A percentile compares a stretch with the other conserved stretches of the same genome.
Evolutionary conservation across 2,797 vertebrate species (phyloP).

Genomic region (Myotis myotis): DNA sequence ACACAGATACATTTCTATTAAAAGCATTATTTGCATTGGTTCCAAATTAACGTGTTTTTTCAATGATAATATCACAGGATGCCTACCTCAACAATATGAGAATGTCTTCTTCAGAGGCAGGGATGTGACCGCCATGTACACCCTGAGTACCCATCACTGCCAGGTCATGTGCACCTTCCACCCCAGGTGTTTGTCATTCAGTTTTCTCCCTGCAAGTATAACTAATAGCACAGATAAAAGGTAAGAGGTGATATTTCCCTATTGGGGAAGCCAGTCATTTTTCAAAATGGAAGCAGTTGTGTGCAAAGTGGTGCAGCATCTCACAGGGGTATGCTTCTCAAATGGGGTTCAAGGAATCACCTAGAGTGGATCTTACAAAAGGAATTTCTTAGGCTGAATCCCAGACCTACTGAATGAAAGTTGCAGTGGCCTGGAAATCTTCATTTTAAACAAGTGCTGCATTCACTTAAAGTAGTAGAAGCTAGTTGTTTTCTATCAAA

Average conservation of each 20-base stretch:
- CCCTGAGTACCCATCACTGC: slow-evolving; percentile 87
- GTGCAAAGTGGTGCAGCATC: neutral
- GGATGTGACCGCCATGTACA: slow-evolving; percentile 81
- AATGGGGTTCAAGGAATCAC: neutral
- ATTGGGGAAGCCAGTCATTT: neutral
- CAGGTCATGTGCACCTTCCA: slow-evolving; percentile 90
- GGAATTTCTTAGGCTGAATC: neutral
- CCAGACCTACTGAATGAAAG: neutral
- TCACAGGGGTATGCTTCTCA: neutral
- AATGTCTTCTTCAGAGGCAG: slow-evolving; percentile 88
- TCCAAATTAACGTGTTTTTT: neutral
- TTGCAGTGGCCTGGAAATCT: neutral
- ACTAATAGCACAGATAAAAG: slow-evolving; percentile 72
- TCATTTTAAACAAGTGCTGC: neutral
- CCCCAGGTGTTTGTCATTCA: slow-evolving; percentile 89
- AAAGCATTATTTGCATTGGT: neutral
- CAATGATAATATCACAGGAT: slow-evolving; percentile 79
- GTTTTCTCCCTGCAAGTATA: slow-evolving; percentile 83
- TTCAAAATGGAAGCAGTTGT: neutral
- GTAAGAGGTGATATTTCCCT: neutral
- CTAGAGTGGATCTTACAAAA: neutral
- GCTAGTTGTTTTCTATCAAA: neutral
- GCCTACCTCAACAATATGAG: slow-evolving; percentile 76
- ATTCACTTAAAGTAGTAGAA: neutral
- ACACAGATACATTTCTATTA: neutral